These are phyloP conservation scores for Bimastos eiseni DNA, from an alignment of 2,888 invertebrate genomes.

Conservation along the genomic window DNA sequence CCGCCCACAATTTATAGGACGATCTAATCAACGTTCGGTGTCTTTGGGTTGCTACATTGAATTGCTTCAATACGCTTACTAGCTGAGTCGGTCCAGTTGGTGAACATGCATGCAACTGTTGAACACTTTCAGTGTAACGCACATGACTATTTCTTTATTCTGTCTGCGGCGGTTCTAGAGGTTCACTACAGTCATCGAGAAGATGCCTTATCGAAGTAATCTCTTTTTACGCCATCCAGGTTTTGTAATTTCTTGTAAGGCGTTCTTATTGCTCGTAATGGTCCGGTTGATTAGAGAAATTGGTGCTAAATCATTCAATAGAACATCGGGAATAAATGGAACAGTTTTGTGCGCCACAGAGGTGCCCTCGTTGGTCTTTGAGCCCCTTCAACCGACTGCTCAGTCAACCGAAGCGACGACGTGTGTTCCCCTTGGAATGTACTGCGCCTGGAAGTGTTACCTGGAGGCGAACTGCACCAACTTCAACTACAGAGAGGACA, in stretches of 20 bases:
- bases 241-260: background rate
- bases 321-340: background rate
- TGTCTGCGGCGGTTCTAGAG: background rate
- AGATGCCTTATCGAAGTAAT: background rate
- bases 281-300: background rate
- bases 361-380: background rate
- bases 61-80: background rate
- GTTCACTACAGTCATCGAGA: background rate
- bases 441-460: background rate
- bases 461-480: background rate
- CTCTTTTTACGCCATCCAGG: background rate
- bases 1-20: background rate
- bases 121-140: background rate
- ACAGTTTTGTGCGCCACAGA: background rate
- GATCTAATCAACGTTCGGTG: background rate
- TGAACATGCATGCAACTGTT: background rate
- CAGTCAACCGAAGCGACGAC: background rate
- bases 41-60: background rate
- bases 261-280: background rate
- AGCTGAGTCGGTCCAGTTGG: background rate
- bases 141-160: background rate
- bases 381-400: background rate
- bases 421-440: constrained; percentile 16
- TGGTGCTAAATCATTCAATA: background rate
- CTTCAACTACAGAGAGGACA: constrained; percentile 6